These are phyloP conservation scores for Epinephelus coioides DNA, from an alignment of 2,797 vertebrate species.

Conservation along the genomic window DNA sequence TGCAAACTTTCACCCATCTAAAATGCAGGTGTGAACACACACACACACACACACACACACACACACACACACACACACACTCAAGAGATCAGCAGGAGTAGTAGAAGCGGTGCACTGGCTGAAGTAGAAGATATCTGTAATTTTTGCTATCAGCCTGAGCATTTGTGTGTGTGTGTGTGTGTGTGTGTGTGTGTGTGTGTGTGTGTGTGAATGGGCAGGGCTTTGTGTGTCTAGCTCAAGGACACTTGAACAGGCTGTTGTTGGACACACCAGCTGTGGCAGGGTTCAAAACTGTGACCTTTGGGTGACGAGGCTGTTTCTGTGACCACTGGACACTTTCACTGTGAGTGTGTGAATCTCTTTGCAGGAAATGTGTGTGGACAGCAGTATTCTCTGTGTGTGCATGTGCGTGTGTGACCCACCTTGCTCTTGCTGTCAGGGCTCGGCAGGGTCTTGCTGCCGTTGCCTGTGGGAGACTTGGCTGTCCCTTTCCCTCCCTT, in stretches of 20 bases:
- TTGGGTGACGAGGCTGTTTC: constrained; percentile 28
- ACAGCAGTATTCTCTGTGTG: constrained; percentile 18
- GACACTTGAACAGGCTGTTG: constrained; percentile 35
- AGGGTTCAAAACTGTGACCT: constrained; percentile 44
- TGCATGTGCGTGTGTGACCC: constrained; percentile 48
- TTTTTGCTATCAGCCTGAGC: constrained; percentile 7
- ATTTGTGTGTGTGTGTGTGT: constrained; percentile 2
- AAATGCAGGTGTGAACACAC: background rate
- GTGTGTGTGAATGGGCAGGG: background rate
- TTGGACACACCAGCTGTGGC: constrained; percentile 28
- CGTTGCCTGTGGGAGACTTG: constrained; percentile 82
- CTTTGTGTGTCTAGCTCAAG: constrained; percentile 42
- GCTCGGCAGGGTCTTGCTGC: constrained; percentile 88
- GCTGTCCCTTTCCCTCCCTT: constrained; percentile 76
- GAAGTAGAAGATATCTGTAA: background rate
- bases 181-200: background rate
- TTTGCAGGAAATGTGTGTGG: constrained; percentile 24
- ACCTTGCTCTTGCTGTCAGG: constrained; percentile 95
- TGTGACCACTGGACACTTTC: constrained; percentile 7
- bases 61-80: constrained; percentile 6
- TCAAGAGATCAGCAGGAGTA: background rate
- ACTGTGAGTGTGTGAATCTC: constrained; percentile 19
- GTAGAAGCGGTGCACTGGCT: constrained; percentile 6
- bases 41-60: background rate
- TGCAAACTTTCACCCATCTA: background rate